Evolutionary conservation across 2,113 vertebrate species (phyloP), one percentile per base, ranked within the genome.

Genomic region (Catharus minimus): DNA sequence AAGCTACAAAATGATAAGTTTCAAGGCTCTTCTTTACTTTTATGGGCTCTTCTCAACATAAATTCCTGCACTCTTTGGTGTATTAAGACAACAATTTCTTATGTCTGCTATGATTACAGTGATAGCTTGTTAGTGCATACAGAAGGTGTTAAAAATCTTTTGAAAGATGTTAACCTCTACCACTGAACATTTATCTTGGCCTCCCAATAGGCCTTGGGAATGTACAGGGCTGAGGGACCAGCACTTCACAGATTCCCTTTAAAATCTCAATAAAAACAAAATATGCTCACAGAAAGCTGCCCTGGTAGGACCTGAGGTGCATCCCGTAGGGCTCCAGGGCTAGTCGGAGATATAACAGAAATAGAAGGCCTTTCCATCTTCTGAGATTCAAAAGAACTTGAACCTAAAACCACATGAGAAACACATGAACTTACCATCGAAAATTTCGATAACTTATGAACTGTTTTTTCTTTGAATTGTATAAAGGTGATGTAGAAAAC

Each of bases 361-460:
- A 99, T 99, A n/a, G 99, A 99, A 78, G 99, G 99, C 66, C 98
- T 98, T 68, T 99, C 99, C 99, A 99, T 99, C 97, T 99, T 99
- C 96, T 99, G 99, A 76, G 99, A 99, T 97, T 99, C 99, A 97
- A 99, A 99, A 84, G 99, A 99, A 97, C 99, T 99, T 56, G 99
- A 99, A 97, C 99, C 99, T 96, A 97, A 97, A 96, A 92, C 39
- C 43, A 93, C 28, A 47, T 5, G 15, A 89, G 46, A 88, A 92
- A 79, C 23, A 81, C 7, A 38, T 23, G 19, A 93, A 78, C 5
- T 56, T 72, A 36, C 15, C 28, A 73, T 53, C 3, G n/a, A 72
- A 88, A 80, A 91, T 83, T 24, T 71, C 24, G 10, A 20, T 80
- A 69, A 88, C 9, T 61, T 60, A 44, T 12, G 3, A 89, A 61